Evolutionary conservation across 1,140 invertebrate genomes (phyloP), one percentile per base, ranked within the genome.

Genomic region (Radopholus similis): DNA sequence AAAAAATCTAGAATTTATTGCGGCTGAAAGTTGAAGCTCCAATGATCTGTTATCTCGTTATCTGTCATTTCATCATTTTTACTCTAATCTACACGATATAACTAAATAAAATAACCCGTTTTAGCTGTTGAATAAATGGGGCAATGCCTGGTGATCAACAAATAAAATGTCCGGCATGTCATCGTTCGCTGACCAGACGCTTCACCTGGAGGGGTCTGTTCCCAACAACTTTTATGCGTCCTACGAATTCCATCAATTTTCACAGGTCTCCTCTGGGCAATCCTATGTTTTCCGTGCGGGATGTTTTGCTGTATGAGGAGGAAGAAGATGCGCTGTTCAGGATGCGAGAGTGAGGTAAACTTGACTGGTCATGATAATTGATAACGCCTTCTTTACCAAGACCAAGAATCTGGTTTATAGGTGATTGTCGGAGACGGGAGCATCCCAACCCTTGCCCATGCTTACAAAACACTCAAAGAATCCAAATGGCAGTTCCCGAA

Each of bases 281-380:
- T 78, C 34, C 62, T 78, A 37, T 78, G 77, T 58, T 78, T 78
- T 56, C 77, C 77, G 15, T 78, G 77, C 37, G 77, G 77, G 23
- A 63, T 78, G 34, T 78, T 66, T 32, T 78, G 76, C 57, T 78
- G 77, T 63, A 38, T 79, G 47, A 58, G 64, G 37, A 68, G 64
- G 38, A 54, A 49, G n/a, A 28, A 38, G 35, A 54, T 65, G 23
- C 67, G 58, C 9, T 78, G 76, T 40, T 28, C 66, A 8, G 54
- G 55, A 13, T 78, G 76, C 40, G 62, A 75, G 11, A 65, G 62
- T 32, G 76, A 78, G 53, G 76, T 78, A 35, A 71, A 26, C 21
- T 42, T 72, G 4, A 34, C 62, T 1, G 65, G 2, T n/a, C n/a
- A n/a, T n/a, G n/a, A n/a, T n/a, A n/a, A 23, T 13, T 30, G 6